Evolutionary conservation across 2,888 invertebrate species (phyloP).

Genomic region (Suillia variegata): DNA sequence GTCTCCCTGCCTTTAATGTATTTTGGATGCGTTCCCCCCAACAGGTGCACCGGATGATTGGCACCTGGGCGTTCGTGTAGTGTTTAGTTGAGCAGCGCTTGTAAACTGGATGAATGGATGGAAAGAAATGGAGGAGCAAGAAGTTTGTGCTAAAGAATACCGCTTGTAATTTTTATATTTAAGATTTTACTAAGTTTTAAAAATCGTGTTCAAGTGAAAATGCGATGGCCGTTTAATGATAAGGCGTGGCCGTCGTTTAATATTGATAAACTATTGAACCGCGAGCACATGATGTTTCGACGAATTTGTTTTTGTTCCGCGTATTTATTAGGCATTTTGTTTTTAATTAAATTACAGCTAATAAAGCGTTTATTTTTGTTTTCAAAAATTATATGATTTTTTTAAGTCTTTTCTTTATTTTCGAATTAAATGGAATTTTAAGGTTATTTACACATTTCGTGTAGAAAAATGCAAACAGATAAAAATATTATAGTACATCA

Average conservation of each 20-base stretch:
- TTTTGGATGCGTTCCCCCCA: conserved; percentile 8
- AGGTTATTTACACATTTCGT: not conserved
- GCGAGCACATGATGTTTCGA: not conserved
- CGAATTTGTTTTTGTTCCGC: not conserved
- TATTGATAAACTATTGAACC: conserved; percentile 5
- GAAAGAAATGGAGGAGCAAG: not conserved
- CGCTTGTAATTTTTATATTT: too few relatives aligned
- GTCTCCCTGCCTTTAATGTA: not conserved
- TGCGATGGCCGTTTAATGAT: too few relatives aligned
- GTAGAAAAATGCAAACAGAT: too few relatives aligned
- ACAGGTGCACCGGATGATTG: conserved; percentile 33
- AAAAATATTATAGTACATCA: too few relatives aligned
- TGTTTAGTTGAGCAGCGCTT: conserved; percentile 37
- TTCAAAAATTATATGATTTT: not conserved
- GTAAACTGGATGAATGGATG: not conserved
- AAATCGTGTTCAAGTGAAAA: too few relatives aligned
- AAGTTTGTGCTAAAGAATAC: not conserved
- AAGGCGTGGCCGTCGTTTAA: not conserved
- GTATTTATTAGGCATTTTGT: not conserved
- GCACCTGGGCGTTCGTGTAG: conserved; percentile 47
- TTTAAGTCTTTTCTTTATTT: not conserved
- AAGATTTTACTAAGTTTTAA: too few relatives aligned
- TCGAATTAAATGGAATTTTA: not conserved
- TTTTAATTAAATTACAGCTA: not conserved
- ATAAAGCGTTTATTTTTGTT: too few relatives aligned